Conservation (phyloP, 2,113 vertebrate species). For the Axis porcinus region DNA sequence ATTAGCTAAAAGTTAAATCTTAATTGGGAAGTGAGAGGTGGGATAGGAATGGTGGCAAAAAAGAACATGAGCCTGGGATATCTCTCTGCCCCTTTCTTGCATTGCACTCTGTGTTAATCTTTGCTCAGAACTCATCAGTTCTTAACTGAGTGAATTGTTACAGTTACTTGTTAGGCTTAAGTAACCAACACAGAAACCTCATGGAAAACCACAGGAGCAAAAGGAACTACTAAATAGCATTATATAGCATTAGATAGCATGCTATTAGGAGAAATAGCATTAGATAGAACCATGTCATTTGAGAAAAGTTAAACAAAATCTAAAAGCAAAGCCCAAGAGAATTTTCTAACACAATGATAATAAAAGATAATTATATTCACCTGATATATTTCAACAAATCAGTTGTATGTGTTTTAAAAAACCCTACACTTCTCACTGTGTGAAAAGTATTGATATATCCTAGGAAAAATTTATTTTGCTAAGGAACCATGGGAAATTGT, state of each 20-base stretch:
- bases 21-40: background rate
- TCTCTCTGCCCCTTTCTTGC: background rate
- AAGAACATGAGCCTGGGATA: background rate
- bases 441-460: background rate
- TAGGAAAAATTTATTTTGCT: background rate
- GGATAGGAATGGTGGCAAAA: background rate
- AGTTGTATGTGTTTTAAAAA: background rate
- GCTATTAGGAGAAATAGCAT: background rate
- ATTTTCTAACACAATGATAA: background rate
- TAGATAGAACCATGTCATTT: background rate
- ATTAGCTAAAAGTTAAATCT: background rate
- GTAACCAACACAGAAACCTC: background rate
- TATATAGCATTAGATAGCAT: too few species aligned
- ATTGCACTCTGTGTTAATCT: background rate
- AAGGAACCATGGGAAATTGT: background rate
- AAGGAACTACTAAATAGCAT: background rate
- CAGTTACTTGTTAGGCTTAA: background rate
- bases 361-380: background rate
- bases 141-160: background rate
- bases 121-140: background rate
- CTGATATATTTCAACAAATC: background rate
- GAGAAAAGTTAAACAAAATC: background rate
- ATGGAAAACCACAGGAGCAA: background rate
- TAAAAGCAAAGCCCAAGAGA: background rate
- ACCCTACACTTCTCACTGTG: background rate